Base-by-base conservation (phyloP, 2,113 vertebrate species). In the Etia nguti region DNA sequence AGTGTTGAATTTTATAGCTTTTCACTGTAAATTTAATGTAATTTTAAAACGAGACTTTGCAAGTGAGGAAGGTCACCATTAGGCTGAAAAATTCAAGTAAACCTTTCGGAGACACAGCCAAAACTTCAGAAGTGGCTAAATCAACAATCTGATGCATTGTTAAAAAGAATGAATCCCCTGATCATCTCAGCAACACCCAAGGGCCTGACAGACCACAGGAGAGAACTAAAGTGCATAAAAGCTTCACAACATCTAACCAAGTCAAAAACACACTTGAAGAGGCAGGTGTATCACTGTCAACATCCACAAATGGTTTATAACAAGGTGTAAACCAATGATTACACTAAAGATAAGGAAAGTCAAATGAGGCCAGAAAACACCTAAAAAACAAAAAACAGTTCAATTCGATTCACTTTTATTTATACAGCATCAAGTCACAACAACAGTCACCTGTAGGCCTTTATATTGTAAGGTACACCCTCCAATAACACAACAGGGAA, bases 21-120 rank as follows among this genome's bases (percentile, higher is more conserved):
- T 70, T 70, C 65, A 15, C 36, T 68, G 36, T 41, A 41, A 68
- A 38, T 38, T 68, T 68, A 68, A 12, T 1, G 36, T 0, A 15
- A 68, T 24, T 70, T 70, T 41, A 70, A 24, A 70, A 24, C 0
- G 0, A 70, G 22, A 65, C 38, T 1, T 65, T 70, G 65, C n/a
- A 43, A 15, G 2, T 46, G 38, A 16, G 1, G 38, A 41, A 24
- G 0, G 7, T 41, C 36, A 68, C 11, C n/a, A 24, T 24, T n/a
- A 52, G 8, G 50, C 50, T 52, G 50, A 5, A 52, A 52, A 52
- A n/a, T 54, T 4, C 18, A 54, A n/a, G 20, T 3, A 54, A 54
- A 54, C 20, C 9, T 54, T 3, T 10, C 9, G 10, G 36, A 38
- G 36, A 9, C 7, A 36, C 36, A 31, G 31, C 36, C 36, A 36